Evolutionary conservation across 2,888 invertebrate species (phyloP), one percentile per base, ranked within the genome.

Genomic region (Deilephila elpenor): DNA sequence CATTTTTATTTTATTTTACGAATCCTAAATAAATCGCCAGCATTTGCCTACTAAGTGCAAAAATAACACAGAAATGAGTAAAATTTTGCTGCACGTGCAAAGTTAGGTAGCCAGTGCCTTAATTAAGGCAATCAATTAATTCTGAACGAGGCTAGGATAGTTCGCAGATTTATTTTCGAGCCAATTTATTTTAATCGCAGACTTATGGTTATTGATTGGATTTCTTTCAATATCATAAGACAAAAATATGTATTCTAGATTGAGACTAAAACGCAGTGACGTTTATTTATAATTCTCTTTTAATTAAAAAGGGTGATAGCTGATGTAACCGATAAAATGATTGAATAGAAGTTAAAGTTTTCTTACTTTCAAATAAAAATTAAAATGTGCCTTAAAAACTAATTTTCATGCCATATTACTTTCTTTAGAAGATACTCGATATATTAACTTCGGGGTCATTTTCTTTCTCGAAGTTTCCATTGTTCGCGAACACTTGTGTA

Each of bases 401-500:
- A 44, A 8, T 44, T 44, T 44, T 11, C 44, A 11, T 11, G 14
- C 14, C 3, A 44, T 44, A 2, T 44, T 0, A 71, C n/a, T 37
- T 71, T 34, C 37, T 71, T n/a, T 8, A 70, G 25, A 71, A 59
- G n/a, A 71, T 56, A 56, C 1, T 56, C 6, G 5, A 56, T n/a
- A 19, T 7, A 25, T 56, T n/a, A 5, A n/a, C 14, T 56, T 76
- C 76, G 83, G 82, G 89, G 88, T 88, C 85, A 87, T 78, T 88
- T 83, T 81, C 84, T 83, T 76, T 77, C 74, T 62, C 76, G 74
- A 75, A 74, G 76, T 76, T 76, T 76, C 74, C 75, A 79, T 78
- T 76, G 78, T 76, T 80, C 78, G 78, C 81, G 81, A 88, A 91
- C 91, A 92, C 88, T 87, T 91, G 89, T 90, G 84, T 83, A 83